Base-by-base conservation (phyloP, 2,797 vertebrate species). In the Phoebastria nigripes region DNA sequence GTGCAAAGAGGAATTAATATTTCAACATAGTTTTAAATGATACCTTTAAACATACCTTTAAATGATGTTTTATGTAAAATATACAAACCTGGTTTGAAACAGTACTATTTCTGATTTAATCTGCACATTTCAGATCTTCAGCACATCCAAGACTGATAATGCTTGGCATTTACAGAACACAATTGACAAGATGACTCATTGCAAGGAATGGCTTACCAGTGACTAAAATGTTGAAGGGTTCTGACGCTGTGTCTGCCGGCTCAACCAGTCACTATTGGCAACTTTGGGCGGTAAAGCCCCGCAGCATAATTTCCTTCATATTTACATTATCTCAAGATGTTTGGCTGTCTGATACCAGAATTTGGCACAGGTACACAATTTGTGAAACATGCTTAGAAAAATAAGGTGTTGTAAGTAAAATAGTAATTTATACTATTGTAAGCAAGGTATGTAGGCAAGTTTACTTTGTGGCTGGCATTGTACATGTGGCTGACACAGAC, bases 11-110 rank as follows among this genome's bases (percentile, higher is more conserved):
- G 74, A 95, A 96, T 72, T 74, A 90, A 78, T 96, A 91, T 90
- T 93, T 77, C 94, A 88, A 82, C 37, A 47, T 0, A 21, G 35
- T 24, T 91, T 83, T 67, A 65, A 76, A 73, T 7, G 4, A 86
- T 29, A 87, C 65, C 61, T 83, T 87, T 39, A 88, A 78, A 70
- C 13, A 19, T 65, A 84, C 33, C 63, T 85, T 85, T 73, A 67
- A 94, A 90, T 29, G 3, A 76, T 37, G 82, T 91, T 96, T 89
- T 93, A 83, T 97, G 96, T 93, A 87, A 95, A 95, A 70, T 29
- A 81, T 2, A 95, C 62, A 92, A 95, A 92, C 69, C 51, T 21
- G 41, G 35, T 63, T 87, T 70, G 52, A 93, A 97, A 95, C 35
- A 28, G 84, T 24, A 79, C 78, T 63, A 52, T 6, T 20, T 92